These are phyloP conservation scores for Verasper variegatus DNA, from an alignment of 2,113 vertebrate species.

Conservation along the genomic window DNA sequence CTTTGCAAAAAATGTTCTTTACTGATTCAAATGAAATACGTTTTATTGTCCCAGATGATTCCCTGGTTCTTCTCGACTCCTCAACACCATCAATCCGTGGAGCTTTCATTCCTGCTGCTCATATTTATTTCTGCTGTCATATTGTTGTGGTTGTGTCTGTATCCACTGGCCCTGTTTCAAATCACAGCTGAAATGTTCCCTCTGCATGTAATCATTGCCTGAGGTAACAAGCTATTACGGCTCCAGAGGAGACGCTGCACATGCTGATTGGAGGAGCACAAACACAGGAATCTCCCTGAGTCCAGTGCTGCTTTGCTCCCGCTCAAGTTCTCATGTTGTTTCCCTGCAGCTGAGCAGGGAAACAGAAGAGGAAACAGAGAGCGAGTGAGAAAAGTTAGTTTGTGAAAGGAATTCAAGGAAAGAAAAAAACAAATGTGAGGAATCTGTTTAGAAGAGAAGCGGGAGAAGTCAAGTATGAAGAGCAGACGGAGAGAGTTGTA, in stretches of 20 bases:
- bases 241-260: conserved; percentile 8
- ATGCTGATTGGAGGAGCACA: conserved; percentile 5
- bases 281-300: no score
- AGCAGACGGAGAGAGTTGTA: conserved; percentile 48
- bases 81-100: no score
- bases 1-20: no score
- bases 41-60: no score
- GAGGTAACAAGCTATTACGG: conserved; percentile 42
- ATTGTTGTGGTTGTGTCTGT: not conserved
- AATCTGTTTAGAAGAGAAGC: conserved; percentile 21
- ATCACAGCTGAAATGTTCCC: conserved; percentile 44
- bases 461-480: conserved; percentile 15
- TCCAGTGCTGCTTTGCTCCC: no score
- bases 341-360: no score
- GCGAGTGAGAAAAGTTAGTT: conserved; percentile 3
- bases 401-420: not conserved
- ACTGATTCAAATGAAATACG: no score
- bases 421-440: conserved; percentile 13
- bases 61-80: no score
- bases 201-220: conserved; percentile 38
- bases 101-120: no score
- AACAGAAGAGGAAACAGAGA: not conserved
- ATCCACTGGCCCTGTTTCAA: conserved; percentile 27
- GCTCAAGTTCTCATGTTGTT: no score
- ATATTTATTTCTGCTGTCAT: conserved; percentile 30